phyloP scores from a whole-genome alignment of 1,140 invertebrate species.

The Formica exsecta region DNA sequence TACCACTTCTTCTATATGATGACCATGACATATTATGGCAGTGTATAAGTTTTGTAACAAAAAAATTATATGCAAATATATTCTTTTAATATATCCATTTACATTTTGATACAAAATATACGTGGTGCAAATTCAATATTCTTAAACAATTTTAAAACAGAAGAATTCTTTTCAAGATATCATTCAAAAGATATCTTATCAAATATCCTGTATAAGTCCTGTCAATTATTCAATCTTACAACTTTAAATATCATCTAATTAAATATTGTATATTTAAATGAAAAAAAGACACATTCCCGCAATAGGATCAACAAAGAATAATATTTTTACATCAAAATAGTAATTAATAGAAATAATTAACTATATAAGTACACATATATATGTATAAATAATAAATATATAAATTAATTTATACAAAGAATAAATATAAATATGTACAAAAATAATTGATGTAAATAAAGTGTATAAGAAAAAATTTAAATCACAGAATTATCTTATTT shows the following conservation, averaged over 20 bases:
- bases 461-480: too few relatives aligned
- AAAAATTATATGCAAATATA: constrained; percentile 22
- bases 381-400: too few relatives aligned
- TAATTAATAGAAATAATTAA: background rate
- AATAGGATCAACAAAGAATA: background rate
- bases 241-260: background rate
- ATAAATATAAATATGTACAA: too few relatives aligned
- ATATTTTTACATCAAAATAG: constrained; percentile 19
- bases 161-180: background rate
- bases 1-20: background rate
- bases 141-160: background rate
- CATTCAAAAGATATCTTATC: too few relatives aligned
- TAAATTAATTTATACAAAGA: too few relatives aligned
- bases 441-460: too few relatives aligned
- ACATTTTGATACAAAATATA: background rate
- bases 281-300: background rate
- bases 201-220: background rate
- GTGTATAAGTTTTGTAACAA: background rate
- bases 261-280: background rate
- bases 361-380: too few relatives aligned
- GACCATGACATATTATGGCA: constrained; percentile 10
- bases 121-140: too few relatives aligned
- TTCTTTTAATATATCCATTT: background rate
- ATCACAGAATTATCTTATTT: too few relatives aligned
- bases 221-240: constrained; percentile 5